Conservation (phyloP, 1,140 invertebrate genomes). For the Musca domestica region DNA sequence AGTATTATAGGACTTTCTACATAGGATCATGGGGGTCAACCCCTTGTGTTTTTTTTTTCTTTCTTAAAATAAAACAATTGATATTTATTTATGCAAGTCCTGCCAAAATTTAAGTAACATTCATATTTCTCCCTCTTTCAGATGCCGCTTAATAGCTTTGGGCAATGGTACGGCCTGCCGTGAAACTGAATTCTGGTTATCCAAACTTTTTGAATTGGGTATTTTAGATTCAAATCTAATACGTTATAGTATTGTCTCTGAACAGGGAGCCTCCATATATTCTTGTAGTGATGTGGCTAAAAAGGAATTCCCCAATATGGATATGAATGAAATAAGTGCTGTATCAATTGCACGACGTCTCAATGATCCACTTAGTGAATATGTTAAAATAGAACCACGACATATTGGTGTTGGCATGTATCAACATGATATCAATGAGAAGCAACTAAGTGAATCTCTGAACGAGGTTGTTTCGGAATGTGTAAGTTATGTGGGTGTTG, state of each 20-base stretch:
- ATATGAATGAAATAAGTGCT: constrained; percentile 77
- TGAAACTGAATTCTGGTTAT: constrained; percentile 77
- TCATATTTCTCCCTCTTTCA: constrained; percentile 51
- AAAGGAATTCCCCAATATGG: constrained; percentile 80
- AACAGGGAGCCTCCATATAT: constrained; percentile 87
- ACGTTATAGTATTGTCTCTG: constrained; percentile 80
- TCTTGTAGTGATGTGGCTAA: constrained; percentile 79
- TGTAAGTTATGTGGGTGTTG: constrained; percentile 89
- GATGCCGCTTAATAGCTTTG: constrained; percentile 73
- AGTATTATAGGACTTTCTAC: no score
- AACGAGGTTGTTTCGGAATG: constrained; percentile 76
- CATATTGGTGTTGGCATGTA: constrained; percentile 91
- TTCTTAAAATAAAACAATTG: no score
- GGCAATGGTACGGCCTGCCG: constrained; percentile 87
- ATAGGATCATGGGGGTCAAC: no score
- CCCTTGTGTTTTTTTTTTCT: no score
- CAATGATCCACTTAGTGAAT: constrained; percentile 84
- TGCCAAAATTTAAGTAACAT: no score
- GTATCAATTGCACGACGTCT: constrained; percentile 84
- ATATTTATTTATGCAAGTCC: no score
- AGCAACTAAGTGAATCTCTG: constrained; percentile 69
- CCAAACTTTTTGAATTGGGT: constrained; percentile 61
- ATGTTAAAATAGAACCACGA: constrained; percentile 89
- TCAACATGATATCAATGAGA: constrained; percentile 84
- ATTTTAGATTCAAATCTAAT: constrained; percentile 61